Percentiles rank a stretch among this genome's conserved stretches.
These are phyloP conservation scores for Eidolon dupreanum DNA, from an alignment of 2,797 vertebrate species.

Conservation along the genomic window DNA sequence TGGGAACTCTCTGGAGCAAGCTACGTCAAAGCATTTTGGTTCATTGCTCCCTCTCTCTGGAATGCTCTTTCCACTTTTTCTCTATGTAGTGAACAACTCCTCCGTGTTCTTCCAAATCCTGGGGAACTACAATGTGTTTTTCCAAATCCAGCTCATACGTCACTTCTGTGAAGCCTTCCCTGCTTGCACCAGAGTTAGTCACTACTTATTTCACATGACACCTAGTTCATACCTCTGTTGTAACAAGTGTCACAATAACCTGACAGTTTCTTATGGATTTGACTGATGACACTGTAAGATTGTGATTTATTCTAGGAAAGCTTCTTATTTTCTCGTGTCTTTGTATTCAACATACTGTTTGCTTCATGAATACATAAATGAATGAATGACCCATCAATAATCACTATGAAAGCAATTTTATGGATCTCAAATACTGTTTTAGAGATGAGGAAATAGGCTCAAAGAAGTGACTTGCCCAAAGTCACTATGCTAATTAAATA, in stretches of 20 bases:
- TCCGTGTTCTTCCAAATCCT: not conserved
- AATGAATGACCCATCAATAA: not conserved
- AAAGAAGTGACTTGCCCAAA: not conserved
- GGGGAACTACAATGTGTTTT: not conserved
- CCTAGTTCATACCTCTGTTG: not conserved
- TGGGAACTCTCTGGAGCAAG: not conserved
- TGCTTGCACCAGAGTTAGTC: not conserved
- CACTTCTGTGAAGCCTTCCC: not conserved
- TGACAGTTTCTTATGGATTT: not conserved
- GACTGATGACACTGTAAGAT: not conserved
- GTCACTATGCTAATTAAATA: not conserved
- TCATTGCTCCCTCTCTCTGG: not conserved
- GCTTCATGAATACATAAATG: not conserved
- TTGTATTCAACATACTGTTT: not conserved
- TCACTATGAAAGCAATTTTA: not conserved
- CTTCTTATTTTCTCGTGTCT: not conserved
- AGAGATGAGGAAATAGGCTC: not conserved
- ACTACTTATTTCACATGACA: not conserved
- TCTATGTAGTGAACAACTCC: not conserved
- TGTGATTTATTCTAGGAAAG: not conserved
- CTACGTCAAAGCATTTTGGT: not conserved
- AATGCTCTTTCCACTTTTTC: not conserved
- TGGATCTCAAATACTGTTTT: not conserved
- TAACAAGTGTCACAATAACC: not conserved
- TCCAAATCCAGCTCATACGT: not conserved